Base-by-base conservation (phyloP, 1,140 invertebrate genomes). In the Thereuonema tuberculata region DNA sequence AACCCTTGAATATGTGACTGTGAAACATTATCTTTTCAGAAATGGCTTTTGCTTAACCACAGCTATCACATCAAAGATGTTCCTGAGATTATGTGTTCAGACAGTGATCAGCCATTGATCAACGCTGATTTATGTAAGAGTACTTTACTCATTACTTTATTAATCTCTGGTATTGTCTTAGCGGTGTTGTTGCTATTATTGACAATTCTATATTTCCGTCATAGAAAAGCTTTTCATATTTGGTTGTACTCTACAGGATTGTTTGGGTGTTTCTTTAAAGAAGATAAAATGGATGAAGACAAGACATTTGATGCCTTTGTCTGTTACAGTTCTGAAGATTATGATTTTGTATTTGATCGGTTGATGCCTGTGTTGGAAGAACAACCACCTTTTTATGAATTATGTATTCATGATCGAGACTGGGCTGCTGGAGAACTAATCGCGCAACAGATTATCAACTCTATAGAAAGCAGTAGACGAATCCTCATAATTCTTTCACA, bases 261-360 rank as follows among this genome's bases (percentile, higher is more conserved):
- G 31, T 37, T 5, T 17, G 17, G 5, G 31, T 37, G 31, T 37
- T 37, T 37, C 17, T 9, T 37, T 37, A 37, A 37, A 37, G 31
- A 5, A 17, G 31, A 37, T 5, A 37, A 17, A 5, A 37, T 37
- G 5, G 56, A 57, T 12, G 27, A 57, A 20, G 56, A 26, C 9
- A 93, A 93, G 72, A 78, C 91, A 21, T 94, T 91, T 71, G 92
- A 95, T 68, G 90, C 89, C 14, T 95, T 94, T 72, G 82, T 95
- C 54, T 90, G 87, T 68, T 95, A 95, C 74, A 92, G 88, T 73
- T 87, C 87, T 1, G 89, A 93, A 53, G 91, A 95, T 72, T 89
- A 93, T 69, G 82, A 85, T 14, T 95, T 91, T 77, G 89, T 94
- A 0, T 82, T 86, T 1, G 86, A 93, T 68, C 69, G 68, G 24